Evolutionary conservation across 2,113 vertebrate genomes (phyloP).

Genomic region (Gavia stellata): DNA sequence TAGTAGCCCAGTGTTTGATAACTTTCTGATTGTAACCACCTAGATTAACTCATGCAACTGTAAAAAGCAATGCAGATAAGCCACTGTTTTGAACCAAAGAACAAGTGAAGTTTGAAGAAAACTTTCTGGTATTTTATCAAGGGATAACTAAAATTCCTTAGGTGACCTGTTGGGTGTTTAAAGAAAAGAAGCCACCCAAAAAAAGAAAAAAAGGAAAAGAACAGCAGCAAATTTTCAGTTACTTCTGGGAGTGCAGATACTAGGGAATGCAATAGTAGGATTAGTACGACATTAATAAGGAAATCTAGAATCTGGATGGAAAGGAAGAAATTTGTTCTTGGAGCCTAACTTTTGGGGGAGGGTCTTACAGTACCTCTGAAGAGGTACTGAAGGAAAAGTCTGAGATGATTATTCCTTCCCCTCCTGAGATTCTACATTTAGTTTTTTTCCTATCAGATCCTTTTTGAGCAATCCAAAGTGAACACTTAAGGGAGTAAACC

Average conservation of each 20-base stretch:
- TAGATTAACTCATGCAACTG: not conserved
- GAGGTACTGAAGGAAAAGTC: not conserved
- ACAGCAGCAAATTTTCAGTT: not conserved
- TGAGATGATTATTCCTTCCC: not conserved
- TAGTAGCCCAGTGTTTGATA: not conserved
- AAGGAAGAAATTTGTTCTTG: not conserved
- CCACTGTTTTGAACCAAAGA: not conserved
- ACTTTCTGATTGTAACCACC: not conserved
- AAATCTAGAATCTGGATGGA: not conserved
- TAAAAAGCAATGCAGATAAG: not conserved
- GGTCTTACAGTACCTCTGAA: not conserved
- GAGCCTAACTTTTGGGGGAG: not conserved
- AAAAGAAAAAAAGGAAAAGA: fast-evolving
- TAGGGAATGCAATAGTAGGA: not conserved
- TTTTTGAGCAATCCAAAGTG: not conserved
- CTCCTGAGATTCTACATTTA: not conserved
- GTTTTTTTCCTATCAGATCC: not conserved
- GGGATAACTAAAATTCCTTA: not conserved
- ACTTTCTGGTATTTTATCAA: not conserved
- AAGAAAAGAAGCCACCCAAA: not conserved
- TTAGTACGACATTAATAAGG: not conserved
- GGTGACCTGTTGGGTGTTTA: not conserved
- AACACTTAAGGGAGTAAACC: not conserved
- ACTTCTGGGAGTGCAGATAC: not conserved
- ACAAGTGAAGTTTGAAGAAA: not conserved